Evolutionary conservation across 2,113 vertebrate genomes (phyloP), one percentile per base, ranked within the genome.

Genomic region (Cinclus cinclus): DNA sequence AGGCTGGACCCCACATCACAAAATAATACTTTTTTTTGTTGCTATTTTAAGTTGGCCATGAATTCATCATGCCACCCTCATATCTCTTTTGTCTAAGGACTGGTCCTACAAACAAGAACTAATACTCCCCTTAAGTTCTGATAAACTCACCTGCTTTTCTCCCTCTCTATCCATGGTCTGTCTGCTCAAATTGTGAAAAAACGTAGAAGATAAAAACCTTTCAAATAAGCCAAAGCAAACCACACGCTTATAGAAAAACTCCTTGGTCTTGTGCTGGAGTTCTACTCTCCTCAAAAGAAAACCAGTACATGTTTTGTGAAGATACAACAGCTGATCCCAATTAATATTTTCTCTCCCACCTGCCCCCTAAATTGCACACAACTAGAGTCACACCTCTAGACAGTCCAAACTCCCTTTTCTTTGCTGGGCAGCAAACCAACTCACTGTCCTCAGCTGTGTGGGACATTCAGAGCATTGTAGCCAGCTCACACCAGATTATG

Each of bases 111-210:
- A 59, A 42, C 35, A 75, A 75, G 23, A 9, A 64, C 41, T 64
- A n/a, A 20, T 0, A 0, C 2, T 78, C 15, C 10, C 6, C 9
- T 41, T 41, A 49, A 65, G 4, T 28, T 79, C 78, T 69, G 5
- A 80, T 39, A 69, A 79, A 77, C 63, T 88, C 13, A 92, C 67
- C 67, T 85, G 20, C 25, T 83, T 83, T 88, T 63, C 52, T 65
- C 33, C 23, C 13, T 78, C 22, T 5, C 5, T 30, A 12, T 28
- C 19, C 7, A 1, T 1, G 1, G 15, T 64, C 49, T 31, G 10
- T 31, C 39, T 83, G 44, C 37, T 90, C 37, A 58, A 5, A 9
- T 14, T 4, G 28, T 4, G 4, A 75, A 94, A 41, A 91, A 92
- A 88, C 12, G 21, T 0, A 1, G 8, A 7, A 70, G 13, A 13